Evolutionary conservation across 2,888 invertebrate species (phyloP), one percentile per base, ranked within the genome.

Genomic region (Folsomia candida): DNA sequence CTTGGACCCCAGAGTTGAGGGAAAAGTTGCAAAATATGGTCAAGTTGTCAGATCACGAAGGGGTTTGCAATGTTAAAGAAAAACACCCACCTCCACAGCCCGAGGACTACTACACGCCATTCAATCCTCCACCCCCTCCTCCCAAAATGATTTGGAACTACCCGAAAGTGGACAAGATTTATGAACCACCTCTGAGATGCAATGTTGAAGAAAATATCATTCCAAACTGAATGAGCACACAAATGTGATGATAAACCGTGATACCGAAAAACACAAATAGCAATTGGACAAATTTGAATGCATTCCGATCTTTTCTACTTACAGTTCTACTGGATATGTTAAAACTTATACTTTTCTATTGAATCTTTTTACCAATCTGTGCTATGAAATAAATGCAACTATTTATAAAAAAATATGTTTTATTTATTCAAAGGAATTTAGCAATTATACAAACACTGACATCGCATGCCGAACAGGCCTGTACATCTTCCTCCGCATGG

Each of bases 1-100:
- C 74, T 3, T 77, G 77, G 77, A 74, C 75, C 29, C 72, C 72
- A 2, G 71, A 74, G 20, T 6, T 66, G 22, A 71, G 65, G 24
- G 64, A 29, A 24, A 66, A 71, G 1, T 20, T 77, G 11, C 74
- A 77, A 25, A 59, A 69, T 14, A 20, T 37, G 11, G 51, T 75
- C 11, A 61, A 60, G 14, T 28, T 67, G 9, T 57, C 74, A 2
- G 71, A 73, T 51, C 76, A 76, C 62, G 47, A 62, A 3, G 51
- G 69, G 3, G 70, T 75, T 20, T 75, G 75, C 63, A 69, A 69
- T 54, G 72, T 66, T 2, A 51, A 51, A 1, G 47, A 59, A 29
- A 25, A 14, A 28, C 63, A 37, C 14, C 70, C 70, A 27, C 63
- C 67, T 28, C 67, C 67, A 57, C 60, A 65, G 3, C 67, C 67